Evolutionary conservation across 2,888 invertebrate species (phyloP).

Genomic region (Drosophila anomelani): DNA sequence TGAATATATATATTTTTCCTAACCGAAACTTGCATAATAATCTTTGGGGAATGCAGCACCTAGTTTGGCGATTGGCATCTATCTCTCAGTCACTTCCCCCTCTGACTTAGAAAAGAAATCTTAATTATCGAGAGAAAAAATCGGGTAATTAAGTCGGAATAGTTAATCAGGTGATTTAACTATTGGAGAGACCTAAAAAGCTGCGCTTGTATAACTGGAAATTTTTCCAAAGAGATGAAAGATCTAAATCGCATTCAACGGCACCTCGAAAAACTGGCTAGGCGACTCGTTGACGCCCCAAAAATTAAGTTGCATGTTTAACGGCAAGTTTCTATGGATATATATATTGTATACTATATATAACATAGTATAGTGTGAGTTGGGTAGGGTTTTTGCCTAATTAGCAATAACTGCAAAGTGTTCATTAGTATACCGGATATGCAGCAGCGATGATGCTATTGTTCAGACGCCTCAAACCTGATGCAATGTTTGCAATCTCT

Average conservation of each 20-base stretch:
- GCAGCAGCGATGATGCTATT: slow-evolving; percentile 73
- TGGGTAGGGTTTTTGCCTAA: slow-evolving; percentile 54
- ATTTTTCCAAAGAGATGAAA: slow-evolving; percentile 70
- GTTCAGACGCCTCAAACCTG: slow-evolving; percentile 45
- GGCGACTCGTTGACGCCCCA: slow-evolving; percentile 62
- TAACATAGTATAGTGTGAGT: slow-evolving; percentile 14
- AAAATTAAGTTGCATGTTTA: slow-evolving; percentile 53
- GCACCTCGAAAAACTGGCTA: slow-evolving; percentile 66
- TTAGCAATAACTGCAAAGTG: slow-evolving; percentile 68
- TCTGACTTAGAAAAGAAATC: slow-evolving; percentile 50
- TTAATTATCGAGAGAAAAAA: slow-evolving; percentile 50
- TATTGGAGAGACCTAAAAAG: slow-evolving; percentile 46
- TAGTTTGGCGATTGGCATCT: slow-evolving; percentile 31
- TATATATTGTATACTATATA: slow-evolving; percentile 1
- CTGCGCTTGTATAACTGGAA: slow-evolving; percentile 75
- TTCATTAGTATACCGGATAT: slow-evolving; percentile 76
- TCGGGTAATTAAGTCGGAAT: slow-evolving; percentile 73
- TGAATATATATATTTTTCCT: slow-evolving; percentile 17
- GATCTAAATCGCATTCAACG: slow-evolving; percentile 61
- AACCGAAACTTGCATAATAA: slow-evolving; percentile 35
- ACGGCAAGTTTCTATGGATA: slow-evolving; percentile 22
- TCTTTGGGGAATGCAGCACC: slow-evolving; percentile 10
- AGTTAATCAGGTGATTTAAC: slow-evolving; percentile 76
- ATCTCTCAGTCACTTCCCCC: no score
- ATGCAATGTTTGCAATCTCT: slow-evolving; percentile 38